Percentiles rank a stretch among this genome's conserved stretches.
phyloP scores from a whole-genome alignment of 2,797 vertebrate species.

The Pseudochirops cupreus region DNA sequence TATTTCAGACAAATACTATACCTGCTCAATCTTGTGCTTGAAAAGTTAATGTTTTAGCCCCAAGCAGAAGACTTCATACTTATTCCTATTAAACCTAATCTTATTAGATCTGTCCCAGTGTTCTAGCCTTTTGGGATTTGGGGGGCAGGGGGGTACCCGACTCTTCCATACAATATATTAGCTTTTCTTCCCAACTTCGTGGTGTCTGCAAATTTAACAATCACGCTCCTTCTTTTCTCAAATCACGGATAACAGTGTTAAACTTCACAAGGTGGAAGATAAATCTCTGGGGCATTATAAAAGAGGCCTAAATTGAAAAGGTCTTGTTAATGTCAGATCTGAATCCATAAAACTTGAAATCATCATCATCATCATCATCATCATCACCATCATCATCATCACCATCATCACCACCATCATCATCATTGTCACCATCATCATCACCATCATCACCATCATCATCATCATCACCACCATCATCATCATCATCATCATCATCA shows the following conservation, averaged over 20 bases:
- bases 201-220: not conserved
- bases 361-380: not conserved
- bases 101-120: not conserved
- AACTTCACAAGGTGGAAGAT: not conserved
- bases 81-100: not conserved
- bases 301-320: not conserved
- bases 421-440: not conserved
- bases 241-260: not conserved
- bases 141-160: accelerated
- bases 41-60: not conserved
- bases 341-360: not conserved
- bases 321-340: not conserved
- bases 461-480: not conserved
- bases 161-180: not conserved
- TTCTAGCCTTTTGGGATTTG: not conserved
- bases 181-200: not conserved
- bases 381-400: not conserved
- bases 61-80: not conserved
- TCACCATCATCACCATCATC: not conserved
- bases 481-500: not conserved
- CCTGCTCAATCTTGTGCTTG: not conserved
- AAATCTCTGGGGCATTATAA: not conserved
- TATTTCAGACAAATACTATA: not conserved
- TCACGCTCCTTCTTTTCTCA: not conserved
- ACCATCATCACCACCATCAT: not conserved